Conservation (phyloP, 2,888 invertebrate species). For the Scrobipalpa atriplicella region DNA sequence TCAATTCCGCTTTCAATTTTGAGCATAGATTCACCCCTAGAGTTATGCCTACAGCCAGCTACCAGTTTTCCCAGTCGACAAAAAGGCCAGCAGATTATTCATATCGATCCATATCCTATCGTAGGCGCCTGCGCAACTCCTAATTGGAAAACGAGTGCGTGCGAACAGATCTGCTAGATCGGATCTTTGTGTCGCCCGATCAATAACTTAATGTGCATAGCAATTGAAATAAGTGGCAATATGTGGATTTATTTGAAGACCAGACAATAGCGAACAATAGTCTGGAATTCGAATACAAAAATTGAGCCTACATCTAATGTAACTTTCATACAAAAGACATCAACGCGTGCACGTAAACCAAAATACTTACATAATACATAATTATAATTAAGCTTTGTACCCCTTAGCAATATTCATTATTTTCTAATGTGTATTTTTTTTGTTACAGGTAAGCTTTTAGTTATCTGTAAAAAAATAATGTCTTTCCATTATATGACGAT, state of each 20-base stretch:
- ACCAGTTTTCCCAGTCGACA: constrained; percentile 17
- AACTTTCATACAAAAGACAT: background rate
- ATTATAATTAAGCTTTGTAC: no score
- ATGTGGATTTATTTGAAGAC: background rate
- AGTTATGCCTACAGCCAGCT: background rate
- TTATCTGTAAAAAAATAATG: no score
- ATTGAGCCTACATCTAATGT: background rate
- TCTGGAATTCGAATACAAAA: no score
- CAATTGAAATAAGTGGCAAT: background rate
- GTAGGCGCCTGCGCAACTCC: background rate
- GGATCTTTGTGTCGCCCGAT: constrained; percentile 6
- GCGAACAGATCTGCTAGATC: constrained; percentile 11
- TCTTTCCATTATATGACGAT: no score
- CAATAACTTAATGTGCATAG: constrained; percentile 1
- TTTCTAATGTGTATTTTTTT: no score
- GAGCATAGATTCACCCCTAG: background rate
- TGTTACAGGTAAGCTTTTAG: no score
- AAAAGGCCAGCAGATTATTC: constrained; percentile 18
- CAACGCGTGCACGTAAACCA: background rate
- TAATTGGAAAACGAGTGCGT: constrained; percentile 27
- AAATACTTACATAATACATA: no score
- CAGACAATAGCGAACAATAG: no score
- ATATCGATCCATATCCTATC: constrained; percentile 27
- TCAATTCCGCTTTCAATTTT: no score
- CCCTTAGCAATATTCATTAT: no score